Conservation (phyloP, 2,113 vertebrate genomes). For the Genyomyrus donnyi region DNA sequence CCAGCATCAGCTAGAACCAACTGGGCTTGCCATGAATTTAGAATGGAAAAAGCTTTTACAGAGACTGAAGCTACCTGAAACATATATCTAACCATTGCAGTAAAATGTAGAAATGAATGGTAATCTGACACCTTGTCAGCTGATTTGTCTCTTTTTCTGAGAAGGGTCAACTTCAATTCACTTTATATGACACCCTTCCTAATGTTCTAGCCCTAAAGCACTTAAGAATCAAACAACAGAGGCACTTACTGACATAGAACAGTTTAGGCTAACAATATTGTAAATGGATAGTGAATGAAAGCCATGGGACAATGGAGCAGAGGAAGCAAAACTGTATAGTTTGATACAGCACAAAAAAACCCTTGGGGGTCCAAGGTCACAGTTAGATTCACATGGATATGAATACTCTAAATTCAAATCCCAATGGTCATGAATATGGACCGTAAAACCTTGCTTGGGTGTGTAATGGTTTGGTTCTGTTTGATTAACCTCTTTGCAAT, state of each 20-base stretch:
- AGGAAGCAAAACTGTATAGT: not conserved
- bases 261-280: not conserved
- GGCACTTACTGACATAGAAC: not conserved
- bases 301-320: not conserved
- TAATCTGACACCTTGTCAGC: not conserved
- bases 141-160: not conserved
- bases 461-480: not conserved
- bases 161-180: not conserved
- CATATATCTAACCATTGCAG: not conserved
- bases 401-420: not conserved
- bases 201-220: not conserved
- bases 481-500: not conserved
- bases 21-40: not conserved
- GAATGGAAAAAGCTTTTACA: not conserved
- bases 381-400: not conserved
- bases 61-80: not conserved
- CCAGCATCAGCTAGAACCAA: not conserved
- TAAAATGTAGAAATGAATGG: not conserved
- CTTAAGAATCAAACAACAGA: not conserved
- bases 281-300: not conserved
- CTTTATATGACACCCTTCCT: not conserved
- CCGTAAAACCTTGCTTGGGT: not conserved
- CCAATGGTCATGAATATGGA: not conserved
- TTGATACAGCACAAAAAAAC: not conserved
- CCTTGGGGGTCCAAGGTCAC: not conserved